Evolutionary conservation across 1,140 invertebrate genomes (phyloP).

Genomic region (Drosophila repleta): DNA sequence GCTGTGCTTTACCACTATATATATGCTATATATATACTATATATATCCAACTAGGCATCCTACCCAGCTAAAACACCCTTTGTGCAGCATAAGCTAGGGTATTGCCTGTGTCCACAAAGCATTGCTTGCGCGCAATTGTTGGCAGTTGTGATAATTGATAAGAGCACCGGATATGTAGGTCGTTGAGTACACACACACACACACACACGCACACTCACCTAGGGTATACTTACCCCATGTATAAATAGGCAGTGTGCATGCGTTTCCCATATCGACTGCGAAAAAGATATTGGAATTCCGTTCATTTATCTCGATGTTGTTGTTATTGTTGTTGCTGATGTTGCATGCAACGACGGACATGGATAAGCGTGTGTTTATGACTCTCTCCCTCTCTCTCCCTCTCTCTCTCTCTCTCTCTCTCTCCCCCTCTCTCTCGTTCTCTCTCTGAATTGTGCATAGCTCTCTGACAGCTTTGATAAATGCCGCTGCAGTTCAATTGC

Average conservation of each 20-base stretch:
- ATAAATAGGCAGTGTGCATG: not conserved
- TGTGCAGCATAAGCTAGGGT: not conserved
- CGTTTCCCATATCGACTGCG: conserved; percentile 6
- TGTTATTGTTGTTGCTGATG: not conserved
- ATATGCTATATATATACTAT: too few species aligned
- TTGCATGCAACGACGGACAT: conserved; percentile 2
- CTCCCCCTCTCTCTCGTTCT: too few species aligned
- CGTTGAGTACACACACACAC: conserved; percentile 16
- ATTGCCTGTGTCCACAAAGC: not conserved
- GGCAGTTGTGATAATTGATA: conserved; percentile 38
- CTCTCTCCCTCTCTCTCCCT: too few species aligned
- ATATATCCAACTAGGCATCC: too few species aligned
- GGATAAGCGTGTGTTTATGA: conserved; percentile 6
- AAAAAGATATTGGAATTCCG: conserved; percentile 32
- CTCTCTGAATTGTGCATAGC: conserved; percentile 23
- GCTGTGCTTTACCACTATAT: not conserved
- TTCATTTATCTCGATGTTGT: conserved; percentile 35
- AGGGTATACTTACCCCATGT: not conserved
- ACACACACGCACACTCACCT: not conserved
- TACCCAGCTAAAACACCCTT: not conserved
- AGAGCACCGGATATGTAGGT: conserved; percentile 40
- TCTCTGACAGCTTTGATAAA: conserved; percentile 41
- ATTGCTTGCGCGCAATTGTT: not conserved
- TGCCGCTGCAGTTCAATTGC: conserved; percentile 35
- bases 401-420: too few species aligned